Conservation (phyloP, 2,113 vertebrate species). For the Butastur rufipennis region DNA sequence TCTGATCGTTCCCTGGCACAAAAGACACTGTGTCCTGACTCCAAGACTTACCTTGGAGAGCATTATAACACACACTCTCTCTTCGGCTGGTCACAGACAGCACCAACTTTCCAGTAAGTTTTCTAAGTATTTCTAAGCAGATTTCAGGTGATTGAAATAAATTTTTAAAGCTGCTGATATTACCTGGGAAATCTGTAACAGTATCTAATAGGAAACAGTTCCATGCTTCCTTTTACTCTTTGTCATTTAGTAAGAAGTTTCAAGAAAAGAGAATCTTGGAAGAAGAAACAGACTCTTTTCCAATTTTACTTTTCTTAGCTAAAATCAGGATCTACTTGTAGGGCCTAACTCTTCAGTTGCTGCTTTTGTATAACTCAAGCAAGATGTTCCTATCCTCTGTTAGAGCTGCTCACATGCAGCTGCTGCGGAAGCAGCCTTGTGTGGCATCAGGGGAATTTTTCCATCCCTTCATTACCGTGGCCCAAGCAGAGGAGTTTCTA, state of each 20-base stretch:
- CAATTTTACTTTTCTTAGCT: not conserved
- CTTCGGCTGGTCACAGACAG: slow-evolving; percentile 54
- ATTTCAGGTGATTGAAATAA: not conserved
- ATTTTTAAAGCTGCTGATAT: not conserved
- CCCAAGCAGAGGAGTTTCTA: not conserved
- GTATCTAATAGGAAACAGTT: not conserved
- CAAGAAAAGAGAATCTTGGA: not conserved
- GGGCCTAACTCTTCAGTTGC: not conserved
- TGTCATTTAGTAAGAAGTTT: not conserved
- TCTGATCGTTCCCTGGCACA: not conserved
- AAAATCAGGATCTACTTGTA: not conserved
- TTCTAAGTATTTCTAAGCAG: not conserved
- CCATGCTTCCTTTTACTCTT: not conserved
- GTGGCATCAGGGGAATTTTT: not conserved
- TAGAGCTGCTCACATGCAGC: not conserved
- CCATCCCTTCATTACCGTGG: not conserved
- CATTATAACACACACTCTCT: slow-evolving; percentile 57
- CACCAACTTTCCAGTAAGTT: slow-evolving; percentile 56
- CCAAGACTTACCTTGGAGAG: slow-evolving; percentile 40
- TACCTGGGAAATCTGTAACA: not conserved
- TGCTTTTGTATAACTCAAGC: not conserved
- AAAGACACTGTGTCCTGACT: slow-evolving; percentile 52
- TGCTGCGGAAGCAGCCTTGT: not conserved
- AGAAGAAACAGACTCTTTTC: not conserved
- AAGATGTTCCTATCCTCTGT: not conserved